Evolutionary conservation across 2,113 vertebrate genomes (phyloP).

Genomic region (Eurypyga helias): DNA sequence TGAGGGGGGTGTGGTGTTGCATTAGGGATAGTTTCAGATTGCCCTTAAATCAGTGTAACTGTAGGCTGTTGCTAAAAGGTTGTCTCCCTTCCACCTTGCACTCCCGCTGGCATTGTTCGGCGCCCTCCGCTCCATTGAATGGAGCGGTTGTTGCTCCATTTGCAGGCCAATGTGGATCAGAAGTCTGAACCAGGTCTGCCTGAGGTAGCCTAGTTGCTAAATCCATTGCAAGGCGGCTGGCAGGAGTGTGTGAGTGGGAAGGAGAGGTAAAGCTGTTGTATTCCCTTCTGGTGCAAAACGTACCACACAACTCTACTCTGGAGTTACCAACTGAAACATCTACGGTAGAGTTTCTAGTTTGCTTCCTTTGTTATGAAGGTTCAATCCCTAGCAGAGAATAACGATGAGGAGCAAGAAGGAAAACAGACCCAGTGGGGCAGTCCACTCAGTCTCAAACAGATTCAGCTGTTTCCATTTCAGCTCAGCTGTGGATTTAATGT

Average conservation of each 20-base stretch:
- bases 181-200: not conserved
- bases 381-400: not conserved
- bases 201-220: not conserved
- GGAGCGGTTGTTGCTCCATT: not conserved
- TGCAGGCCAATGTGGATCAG: not conserved
- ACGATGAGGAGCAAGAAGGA: not conserved
- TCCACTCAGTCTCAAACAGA: accelerated
- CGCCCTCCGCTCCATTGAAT: not conserved
- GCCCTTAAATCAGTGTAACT: not conserved
- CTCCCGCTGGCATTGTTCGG: not conserved
- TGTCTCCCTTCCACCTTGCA: not conserved
- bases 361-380: not conserved
- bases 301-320: not conserved
- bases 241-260: not conserved
- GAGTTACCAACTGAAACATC: not conserved
- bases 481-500: not conserved
- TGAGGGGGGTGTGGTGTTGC: not conserved
- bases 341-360: not conserved
- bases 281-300: not conserved
- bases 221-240: not conserved
- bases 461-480: not conserved
- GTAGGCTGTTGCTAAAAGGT: not conserved
- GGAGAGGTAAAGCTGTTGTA: not conserved
- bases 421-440: not conserved
- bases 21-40: not conserved